Evolutionary conservation across 2,888 invertebrate genomes (phyloP).

Genomic region (Ypsolopha scabrella): DNA sequence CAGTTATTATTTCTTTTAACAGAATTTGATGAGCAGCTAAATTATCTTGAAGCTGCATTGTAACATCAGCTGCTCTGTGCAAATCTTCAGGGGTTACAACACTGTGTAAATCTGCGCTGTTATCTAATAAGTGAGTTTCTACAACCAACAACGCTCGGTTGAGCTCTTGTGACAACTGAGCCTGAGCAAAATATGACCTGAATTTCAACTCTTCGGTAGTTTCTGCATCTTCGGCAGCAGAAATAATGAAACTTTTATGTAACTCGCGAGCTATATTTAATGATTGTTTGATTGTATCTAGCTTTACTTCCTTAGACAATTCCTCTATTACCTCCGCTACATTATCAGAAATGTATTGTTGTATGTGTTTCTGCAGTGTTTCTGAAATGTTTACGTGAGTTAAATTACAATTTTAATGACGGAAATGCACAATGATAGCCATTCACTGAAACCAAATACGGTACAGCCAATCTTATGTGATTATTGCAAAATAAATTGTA

Average conservation of each 20-base stretch:
- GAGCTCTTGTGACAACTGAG: not conserved
- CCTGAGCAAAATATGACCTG: not conserved
- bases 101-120: not conserved
- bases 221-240: too few species aligned
- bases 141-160: not conserved
- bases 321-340: conserved; percentile 5
- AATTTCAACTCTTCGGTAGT: conserved; percentile 5
- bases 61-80: not conserved
- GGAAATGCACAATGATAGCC: not conserved
- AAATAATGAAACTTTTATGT: too few species aligned
- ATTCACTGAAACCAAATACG: not conserved
- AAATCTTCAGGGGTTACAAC: not conserved
- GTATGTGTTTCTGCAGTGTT: conserved; percentile 9
- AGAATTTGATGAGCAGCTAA: not conserved
- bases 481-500: too few species aligned
- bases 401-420: not conserved
- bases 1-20: too few species aligned
- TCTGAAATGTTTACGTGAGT: conserved; percentile 8
- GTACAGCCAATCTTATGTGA: too few species aligned
- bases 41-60: not conserved
- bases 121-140: not conserved
- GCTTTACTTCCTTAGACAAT: conserved; percentile 3
- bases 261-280: conserved; percentile 3
- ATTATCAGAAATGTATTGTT: conserved; percentile 8
- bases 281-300: conserved; percentile 9